Evolutionary conservation across 2,113 vertebrate genomes (phyloP), one percentile per base, ranked within the genome.

Genomic region (Chascanopsetta lugubris): DNA sequence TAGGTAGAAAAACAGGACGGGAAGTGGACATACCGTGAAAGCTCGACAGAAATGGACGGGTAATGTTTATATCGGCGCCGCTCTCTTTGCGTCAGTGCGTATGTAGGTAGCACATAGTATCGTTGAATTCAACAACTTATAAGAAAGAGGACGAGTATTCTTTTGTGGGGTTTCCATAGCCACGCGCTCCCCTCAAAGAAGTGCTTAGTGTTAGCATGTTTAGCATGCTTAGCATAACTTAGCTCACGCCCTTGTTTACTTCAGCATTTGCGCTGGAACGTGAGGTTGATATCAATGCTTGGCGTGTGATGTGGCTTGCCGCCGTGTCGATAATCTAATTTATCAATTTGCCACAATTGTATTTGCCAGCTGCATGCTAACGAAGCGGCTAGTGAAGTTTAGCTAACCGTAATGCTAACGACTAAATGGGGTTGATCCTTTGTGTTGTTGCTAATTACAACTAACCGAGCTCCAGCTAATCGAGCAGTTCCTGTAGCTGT

Each of bases 41-140:
- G 45, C 15, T 24, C 40, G 4, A 42, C 85, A 69, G 77, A 82
- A 71, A 91, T 91, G 89, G 89, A 91, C 78, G 84, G 90, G 90
- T 91, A 90, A 85, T 68, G 2, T 61, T 27, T 25, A 0, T 26
- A n/a, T 3, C 21, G 3, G 2, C 25, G 9, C 25, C 21, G 8
- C 40, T 34, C 1, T 22, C 3, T 10, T 10, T 17, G 5, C 9
- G 0, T 30, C 1, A 6, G 12, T 15, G 20, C 1, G 1, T 5
- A 2, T 2, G 0, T 9, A 18, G 13, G 5, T 2, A 1, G 0
- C 10, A 10, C 13, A 0, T 1, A 0, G 15, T 11, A 9, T 22
- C 0, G 4, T 5, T 6, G 5, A 9, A 32, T 47, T 61, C 21
- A 21, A 43, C 1, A 4, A 50, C 34, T 40, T 9, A 7, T 21